Conservation (phyloP, 53 echinoderm and acorn worm genomes). For the Actinopyga echinites region DNA sequence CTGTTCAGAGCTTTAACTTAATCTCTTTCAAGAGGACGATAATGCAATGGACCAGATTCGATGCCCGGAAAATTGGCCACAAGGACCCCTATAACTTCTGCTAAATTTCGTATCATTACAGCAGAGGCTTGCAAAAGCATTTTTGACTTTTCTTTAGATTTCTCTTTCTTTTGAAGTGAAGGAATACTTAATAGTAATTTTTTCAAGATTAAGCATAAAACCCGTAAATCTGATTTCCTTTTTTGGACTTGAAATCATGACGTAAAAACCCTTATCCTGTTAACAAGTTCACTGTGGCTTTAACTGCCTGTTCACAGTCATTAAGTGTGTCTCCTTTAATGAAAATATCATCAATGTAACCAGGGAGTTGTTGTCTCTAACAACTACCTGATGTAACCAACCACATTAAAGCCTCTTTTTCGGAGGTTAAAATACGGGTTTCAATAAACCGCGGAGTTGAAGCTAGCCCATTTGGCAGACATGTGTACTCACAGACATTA, state of each 20-base stretch:
- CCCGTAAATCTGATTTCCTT: constrained; percentile 32
- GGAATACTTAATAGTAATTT: no score
- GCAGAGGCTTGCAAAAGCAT: no score
- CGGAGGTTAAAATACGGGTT: constrained; percentile 41
- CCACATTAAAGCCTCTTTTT: constrained; percentile 8
- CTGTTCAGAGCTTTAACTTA: no score
- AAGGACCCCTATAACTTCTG: no score
- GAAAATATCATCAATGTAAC: constrained; percentile 51
- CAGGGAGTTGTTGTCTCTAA: no score
- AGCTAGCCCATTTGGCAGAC: constrained; percentile 57
- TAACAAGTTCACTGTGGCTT: constrained; percentile 7
- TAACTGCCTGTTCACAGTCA: not conserved
- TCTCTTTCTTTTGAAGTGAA: no score
- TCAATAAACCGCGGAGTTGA: constrained; percentile 51
- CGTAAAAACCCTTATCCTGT: constrained; percentile 19
- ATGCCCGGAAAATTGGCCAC: no score
- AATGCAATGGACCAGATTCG: no score
- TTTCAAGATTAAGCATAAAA: constrained; percentile 35
- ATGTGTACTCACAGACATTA: constrained; percentile 34
- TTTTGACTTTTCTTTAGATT: no score
- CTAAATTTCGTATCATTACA: no score
- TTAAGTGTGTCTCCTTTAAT: constrained; percentile 31
- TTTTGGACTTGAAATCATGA: not conserved
- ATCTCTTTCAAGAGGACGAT: no score
- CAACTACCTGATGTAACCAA: no score